A percentile compares a stretch with the other conserved stretches of the same genome.
These are phyloP conservation scores for Eudasyphora cyanicolor DNA, from an alignment of 2,888 invertebrate genomes.

Conservation along the genomic window DNA sequence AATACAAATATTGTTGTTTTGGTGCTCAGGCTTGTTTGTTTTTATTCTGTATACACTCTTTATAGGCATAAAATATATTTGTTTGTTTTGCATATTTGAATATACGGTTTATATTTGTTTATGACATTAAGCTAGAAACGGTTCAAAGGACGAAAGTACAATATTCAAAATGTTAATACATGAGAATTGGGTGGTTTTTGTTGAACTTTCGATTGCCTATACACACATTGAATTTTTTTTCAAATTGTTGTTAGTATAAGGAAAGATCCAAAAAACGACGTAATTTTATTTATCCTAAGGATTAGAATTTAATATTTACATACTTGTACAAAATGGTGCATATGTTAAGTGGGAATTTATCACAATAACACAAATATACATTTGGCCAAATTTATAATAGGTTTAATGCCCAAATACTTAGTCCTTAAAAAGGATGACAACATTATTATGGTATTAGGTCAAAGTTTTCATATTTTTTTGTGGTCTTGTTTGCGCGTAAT, in stretches of 20 bases:
- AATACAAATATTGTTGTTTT: slow-evolving; percentile 18
- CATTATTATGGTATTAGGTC: too few species aligned
- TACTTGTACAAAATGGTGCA: slow-evolving; percentile 7
- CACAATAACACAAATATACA: not conserved
- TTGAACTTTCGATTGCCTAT: not conserved
- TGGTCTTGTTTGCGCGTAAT: too few species aligned
- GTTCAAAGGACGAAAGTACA: not conserved
- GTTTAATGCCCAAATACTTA: too few species aligned
- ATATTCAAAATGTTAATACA: not conserved
- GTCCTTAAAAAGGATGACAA: too few species aligned
- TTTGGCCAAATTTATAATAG: not conserved
- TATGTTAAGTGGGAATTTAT: not conserved
- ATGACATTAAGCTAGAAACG: not conserved
- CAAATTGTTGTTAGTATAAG: not conserved
- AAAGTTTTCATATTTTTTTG: too few species aligned
- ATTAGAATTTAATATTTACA: slow-evolving; percentile 37
- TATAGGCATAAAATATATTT: not conserved
- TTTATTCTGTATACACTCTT: not conserved
- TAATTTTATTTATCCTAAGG: slow-evolving; percentile 24
- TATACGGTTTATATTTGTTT: slow-evolving; percentile 8
- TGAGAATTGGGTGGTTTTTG: not conserved
- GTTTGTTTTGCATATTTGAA: not conserved
- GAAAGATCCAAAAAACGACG: not conserved
- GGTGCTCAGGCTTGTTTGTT: not conserved
- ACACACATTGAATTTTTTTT: slow-evolving; percentile 28